These are phyloP conservation scores for Crotalus helleri DNA, from an alignment of 2,113 vertebrate genomes.

Conservation along the genomic window DNA sequence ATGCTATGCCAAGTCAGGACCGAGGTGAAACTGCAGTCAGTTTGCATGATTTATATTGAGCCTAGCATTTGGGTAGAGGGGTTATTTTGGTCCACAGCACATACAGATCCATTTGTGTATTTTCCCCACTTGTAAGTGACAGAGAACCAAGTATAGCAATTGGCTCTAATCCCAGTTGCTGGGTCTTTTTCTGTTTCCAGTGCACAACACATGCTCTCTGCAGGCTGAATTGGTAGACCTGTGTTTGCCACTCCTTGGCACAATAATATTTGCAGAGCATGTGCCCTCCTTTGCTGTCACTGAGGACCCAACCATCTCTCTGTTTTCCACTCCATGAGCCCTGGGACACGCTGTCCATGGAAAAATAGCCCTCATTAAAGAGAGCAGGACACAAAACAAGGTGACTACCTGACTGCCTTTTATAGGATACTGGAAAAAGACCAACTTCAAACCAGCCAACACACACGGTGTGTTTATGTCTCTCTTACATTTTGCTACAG, in stretches of 20 bases:
- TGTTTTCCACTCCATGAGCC: slow-evolving; percentile 23
- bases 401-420: slow-evolving; percentile 63
- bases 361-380: slow-evolving; percentile 55
- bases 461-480: slow-evolving; percentile 30
- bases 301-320: slow-evolving; percentile 23
- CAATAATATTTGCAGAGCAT: slow-evolving; percentile 49
- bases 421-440: slow-evolving; percentile 60
- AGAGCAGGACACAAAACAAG: slow-evolving; percentile 46
- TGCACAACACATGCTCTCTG: not conserved
- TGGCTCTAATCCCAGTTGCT: not conserved
- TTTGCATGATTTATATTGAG: slow-evolving; percentile 2
- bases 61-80: slow-evolving; percentile 17
- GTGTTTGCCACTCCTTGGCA: slow-evolving; percentile 21
- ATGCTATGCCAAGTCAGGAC: not conserved
- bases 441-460: slow-evolving; percentile 48
- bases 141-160: not conserved
- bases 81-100: slow-evolving; percentile 31
- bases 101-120: slow-evolving; percentile 25
- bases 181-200: accelerated
- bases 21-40: not conserved
- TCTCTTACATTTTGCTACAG: slow-evolving; percentile 47
- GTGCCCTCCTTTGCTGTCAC: slow-evolving; percentile 47
- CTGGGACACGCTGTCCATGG: slow-evolving; percentile 59
- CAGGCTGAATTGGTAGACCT: slow-evolving; percentile 16
- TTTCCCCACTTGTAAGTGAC: slow-evolving; percentile 12